Evolutionary conservation across 2,113 vertebrate genomes (phyloP), one percentile per base, ranked within the genome.

Genomic region (Lipophrys pholis): DNA sequence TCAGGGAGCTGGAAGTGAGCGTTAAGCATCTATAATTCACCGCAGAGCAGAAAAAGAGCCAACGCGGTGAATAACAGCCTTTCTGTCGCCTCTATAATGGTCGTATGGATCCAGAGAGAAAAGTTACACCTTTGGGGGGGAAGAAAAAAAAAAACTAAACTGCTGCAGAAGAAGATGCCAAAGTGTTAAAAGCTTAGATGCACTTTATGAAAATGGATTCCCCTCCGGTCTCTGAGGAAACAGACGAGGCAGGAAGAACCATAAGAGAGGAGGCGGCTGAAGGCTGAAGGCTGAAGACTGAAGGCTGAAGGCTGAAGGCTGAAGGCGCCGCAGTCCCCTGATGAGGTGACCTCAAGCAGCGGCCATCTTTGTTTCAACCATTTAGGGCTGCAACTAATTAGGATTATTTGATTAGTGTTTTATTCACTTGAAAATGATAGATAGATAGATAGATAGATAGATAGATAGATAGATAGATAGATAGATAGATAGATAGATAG

Each of bases 161-260:
- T n/a, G n/a, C n/a, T 54, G 6, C 36, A 64, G 41, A 3, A 55
- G 41, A 78, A 64, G 42, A 81, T 36, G 50, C 40, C 72, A 41
- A 75, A 2, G 79, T 87, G 87, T 85, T 86, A 88, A 89, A 82
- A 84, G 85, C 76, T 73, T 62, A 63, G 70, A 54, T 61, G 48
- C 67, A 70, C 63, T 87, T 87, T 80, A n/a, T n/a, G n/a, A n/a
- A n/a, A n/a, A 81, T 73, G 72, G 89, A 89, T 90, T 89, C 81
- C 74, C 61, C 49, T 69, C 59, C 35, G 11, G 74, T 74, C 52
- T 48, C n/a, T n/a, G n/a, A n/a, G n/a, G n/a, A n/a, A n/a, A 64
- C 55, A 39, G 5, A n/a, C n/a, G n/a, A n/a, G n/a, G n/a, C n/a
- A n/a, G 65, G 6, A 43, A 58, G 55, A 21, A 14, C 40, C 58